These are phyloP conservation scores for Cyanoramphus novaezelandiae DNA, from an alignment of 2,113 vertebrate species.

Conservation along the genomic window DNA sequence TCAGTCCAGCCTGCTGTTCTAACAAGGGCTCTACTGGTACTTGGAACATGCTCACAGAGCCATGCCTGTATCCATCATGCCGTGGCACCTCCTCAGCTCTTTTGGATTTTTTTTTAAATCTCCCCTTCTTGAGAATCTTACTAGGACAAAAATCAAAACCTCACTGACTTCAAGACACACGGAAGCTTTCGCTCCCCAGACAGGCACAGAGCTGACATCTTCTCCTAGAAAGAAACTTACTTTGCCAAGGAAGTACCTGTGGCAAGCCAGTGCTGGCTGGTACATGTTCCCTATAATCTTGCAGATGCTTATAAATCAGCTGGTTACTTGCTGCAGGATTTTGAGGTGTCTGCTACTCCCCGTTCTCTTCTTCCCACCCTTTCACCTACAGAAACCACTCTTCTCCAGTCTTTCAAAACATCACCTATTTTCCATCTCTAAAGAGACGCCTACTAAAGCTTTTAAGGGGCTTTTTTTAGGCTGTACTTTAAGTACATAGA, in stretches of 20 bases:
- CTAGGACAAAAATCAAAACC: not conserved
- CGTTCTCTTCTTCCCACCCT: not conserved
- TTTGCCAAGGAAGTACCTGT: not conserved
- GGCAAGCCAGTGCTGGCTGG: not conserved
- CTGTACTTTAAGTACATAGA: not conserved
- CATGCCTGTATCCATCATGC: accelerated
- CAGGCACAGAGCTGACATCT: not conserved
- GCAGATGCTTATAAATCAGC: not conserved
- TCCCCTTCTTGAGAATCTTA: not conserved
- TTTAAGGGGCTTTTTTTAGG: not conserved
- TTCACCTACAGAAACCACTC: not conserved
- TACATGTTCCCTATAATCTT: accelerated
- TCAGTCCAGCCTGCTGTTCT: not conserved
- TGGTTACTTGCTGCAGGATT: not conserved
- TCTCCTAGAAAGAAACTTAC: not conserved
- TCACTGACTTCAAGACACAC: accelerated
- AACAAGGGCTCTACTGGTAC: accelerated
- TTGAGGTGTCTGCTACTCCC: not conserved
- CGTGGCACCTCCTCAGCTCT: not conserved
- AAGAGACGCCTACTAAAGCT: not conserved
- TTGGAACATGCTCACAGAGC: not conserved
- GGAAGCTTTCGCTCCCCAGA: not conserved
- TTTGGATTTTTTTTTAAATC: not conserved
- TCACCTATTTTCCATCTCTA: not conserved
- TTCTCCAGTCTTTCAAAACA: not conserved